Conservation (phyloP, 2,113 vertebrate species). For the Dunckerocampus dactyliophorus region DNA sequence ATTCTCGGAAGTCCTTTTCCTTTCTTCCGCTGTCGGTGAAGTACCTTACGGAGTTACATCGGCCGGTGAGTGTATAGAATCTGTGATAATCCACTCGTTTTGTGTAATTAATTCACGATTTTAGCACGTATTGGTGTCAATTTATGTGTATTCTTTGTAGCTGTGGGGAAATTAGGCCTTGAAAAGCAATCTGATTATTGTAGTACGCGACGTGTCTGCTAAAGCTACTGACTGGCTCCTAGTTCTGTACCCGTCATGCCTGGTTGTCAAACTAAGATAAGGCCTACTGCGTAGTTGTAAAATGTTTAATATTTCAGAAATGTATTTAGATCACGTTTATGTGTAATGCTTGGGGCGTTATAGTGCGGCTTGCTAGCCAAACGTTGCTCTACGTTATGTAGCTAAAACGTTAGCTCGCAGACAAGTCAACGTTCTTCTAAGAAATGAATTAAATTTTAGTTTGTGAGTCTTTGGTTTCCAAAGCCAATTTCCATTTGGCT, state of each 20-base stretch:
- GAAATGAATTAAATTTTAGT: background rate
- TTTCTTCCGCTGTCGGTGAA: constrained; percentile 50
- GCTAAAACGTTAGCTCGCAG: background rate
- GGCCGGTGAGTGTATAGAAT: constrained; percentile 63
- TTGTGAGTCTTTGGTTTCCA: background rate
- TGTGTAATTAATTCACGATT: fast-evolving
- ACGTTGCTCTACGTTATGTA: too few species aligned
- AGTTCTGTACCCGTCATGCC: background rate
- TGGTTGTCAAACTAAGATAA: background rate
- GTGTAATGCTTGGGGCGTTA: background rate
- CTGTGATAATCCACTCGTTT: constrained; percentile 42
- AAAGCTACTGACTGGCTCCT: background rate
- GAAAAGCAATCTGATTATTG: background rate
- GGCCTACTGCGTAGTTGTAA: background rate
- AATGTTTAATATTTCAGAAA: too few species aligned
- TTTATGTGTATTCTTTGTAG: background rate
- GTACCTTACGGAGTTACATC: constrained; percentile 56
- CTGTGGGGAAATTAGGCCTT: background rate
- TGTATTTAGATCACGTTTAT: background rate
- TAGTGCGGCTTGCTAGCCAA: background rate
- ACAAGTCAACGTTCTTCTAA: background rate
- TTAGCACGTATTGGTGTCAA: fast-evolving
- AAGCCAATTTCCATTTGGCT: background rate
- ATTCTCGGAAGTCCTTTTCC: constrained; percentile 65
- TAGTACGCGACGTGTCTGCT: background rate